Evolutionary conservation across 2,888 invertebrate species (phyloP).

Genomic region (Meliscaeva auricollis): DNA sequence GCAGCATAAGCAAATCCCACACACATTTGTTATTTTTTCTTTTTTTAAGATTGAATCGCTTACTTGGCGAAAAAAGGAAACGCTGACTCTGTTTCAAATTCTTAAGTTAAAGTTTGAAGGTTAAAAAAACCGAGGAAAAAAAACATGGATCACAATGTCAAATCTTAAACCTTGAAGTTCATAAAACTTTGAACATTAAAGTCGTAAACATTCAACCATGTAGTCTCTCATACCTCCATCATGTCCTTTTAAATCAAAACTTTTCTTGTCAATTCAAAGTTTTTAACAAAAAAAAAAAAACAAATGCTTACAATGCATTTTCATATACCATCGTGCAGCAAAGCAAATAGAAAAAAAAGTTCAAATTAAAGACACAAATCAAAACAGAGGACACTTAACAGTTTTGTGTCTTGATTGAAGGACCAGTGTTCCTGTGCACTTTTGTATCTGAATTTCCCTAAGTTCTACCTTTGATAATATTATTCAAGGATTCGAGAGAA

Average conservation of each 20-base stretch:
- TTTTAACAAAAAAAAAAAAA: not conserved
- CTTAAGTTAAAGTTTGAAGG: constrained; percentile 1
- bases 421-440: not conserved
- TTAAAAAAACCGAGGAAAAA: not conserved
- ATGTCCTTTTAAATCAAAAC: constrained; percentile 6
- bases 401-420: constrained; percentile 35
- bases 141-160: not conserved
- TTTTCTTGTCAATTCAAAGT: constrained; percentile 8
- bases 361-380: constrained; percentile 53
- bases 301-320: not conserved
- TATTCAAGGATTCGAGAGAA: constrained; percentile 37
- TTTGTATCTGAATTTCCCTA: not conserved
- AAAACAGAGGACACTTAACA: constrained; percentile 20
- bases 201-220: not conserved
- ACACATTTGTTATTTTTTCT: no score
- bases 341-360: constrained; percentile 10
- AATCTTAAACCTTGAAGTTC: not conserved
- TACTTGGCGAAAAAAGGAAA: not conserved
- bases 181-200: no score
- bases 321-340: not conserved
- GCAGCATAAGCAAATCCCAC: no score
- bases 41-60: not conserved
- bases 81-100: not conserved
- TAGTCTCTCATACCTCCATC: not conserved
- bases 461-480: constrained; percentile 13